A percentile compares a stretch with the other conserved stretches of the same genome.
Evolutionary conservation across 2,888 invertebrate species (phyloP).

Genomic region (Eulithis testata): DNA sequence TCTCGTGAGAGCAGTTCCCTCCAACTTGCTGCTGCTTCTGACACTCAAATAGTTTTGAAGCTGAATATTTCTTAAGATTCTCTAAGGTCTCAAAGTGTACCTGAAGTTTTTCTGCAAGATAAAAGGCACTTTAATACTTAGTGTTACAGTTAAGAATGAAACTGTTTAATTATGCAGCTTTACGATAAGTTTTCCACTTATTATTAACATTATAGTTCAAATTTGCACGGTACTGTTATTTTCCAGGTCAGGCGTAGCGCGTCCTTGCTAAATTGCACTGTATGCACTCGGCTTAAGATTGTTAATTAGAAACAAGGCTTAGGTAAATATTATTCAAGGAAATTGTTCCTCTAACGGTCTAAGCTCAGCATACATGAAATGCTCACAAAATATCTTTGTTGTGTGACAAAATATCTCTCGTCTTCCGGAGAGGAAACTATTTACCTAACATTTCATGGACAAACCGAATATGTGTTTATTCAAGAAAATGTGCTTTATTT

Average conservation of each 20-base stretch:
- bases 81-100: constrained; percentile 80
- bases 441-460: constrained; percentile 29
- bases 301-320: constrained; percentile 4
- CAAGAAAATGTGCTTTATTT: constrained; percentile 20
- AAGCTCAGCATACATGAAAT: constrained; percentile 23
- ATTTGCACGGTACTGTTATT: constrained; percentile 16
- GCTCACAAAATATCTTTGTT: constrained; percentile 28
- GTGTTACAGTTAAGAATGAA: constrained; percentile 11
- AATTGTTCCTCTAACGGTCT: constrained; percentile 10
- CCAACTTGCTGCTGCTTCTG: constrained; percentile 81
- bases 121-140: constrained; percentile 19
- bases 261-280: constrained; percentile 13
- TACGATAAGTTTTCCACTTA: constrained; percentile 13
- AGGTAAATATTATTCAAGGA: constrained; percentile 16
- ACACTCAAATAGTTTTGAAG: constrained; percentile 78
- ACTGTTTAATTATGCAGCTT: constrained; percentile 21
- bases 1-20: constrained; percentile 80
- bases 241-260: constrained; percentile 5
- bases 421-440: constrained; percentile 34
- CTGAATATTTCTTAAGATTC: constrained; percentile 79
- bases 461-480: constrained; percentile 25
- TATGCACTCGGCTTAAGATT: constrained; percentile 9
- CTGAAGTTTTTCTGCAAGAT: constrained; percentile 73
- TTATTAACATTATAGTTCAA: constrained; percentile 16
- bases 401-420: constrained; percentile 25